Evolutionary conservation across 1,140 invertebrate genomes (phyloP), one percentile per base, ranked within the genome.

Genomic region (Dufourea novaeangliae): DNA sequence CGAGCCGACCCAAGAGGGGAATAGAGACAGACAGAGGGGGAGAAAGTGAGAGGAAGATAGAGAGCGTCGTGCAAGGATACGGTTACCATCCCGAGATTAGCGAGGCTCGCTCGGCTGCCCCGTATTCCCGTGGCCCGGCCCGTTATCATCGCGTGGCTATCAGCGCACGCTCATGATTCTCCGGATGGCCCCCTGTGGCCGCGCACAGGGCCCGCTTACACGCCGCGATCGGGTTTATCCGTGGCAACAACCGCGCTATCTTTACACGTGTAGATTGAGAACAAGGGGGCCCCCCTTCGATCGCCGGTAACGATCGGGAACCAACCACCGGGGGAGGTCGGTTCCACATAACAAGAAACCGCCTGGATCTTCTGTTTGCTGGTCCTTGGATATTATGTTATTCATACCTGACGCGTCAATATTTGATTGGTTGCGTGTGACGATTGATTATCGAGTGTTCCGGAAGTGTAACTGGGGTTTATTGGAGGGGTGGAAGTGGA

Each of bases 171-270:
- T 71, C 80, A 56, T 83, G 82, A 83, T 79, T 83, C 77, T 71
- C 61, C 52, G 57, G 80, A 79, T 82, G 66, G 70, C 80, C 80
- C 69, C 76, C 44, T n/a, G n/a, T n/a, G n/a, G n/a, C n/a, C n/a
- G n/a, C n/a, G n/a, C n/a, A 66, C 64, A 71, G 77, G 56, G n/a
- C n/a, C 76, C 61, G 81, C 61, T 77, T 69, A 72, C 82, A 79
- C 80, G 69, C 68, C 52, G 66, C 81, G 83, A 83, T 80, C 83
- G 77, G 77, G 73, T 84, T 84, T 84, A 83, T 80, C 78, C 83
- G 71, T 68, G 71, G 56, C 77, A 71, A 70, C 62, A 37, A 63
- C 12, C 57, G 39, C 56, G 69, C 61, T 69, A 85, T 79, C 80
- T 66, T 34, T 80, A 79, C 83, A 78, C 80, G 70, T 85, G 75